Evolutionary conservation across 2,113 vertebrate species (phyloP), one percentile per base, ranked within the genome.

Genomic region (Actinemys pallida): DNA sequence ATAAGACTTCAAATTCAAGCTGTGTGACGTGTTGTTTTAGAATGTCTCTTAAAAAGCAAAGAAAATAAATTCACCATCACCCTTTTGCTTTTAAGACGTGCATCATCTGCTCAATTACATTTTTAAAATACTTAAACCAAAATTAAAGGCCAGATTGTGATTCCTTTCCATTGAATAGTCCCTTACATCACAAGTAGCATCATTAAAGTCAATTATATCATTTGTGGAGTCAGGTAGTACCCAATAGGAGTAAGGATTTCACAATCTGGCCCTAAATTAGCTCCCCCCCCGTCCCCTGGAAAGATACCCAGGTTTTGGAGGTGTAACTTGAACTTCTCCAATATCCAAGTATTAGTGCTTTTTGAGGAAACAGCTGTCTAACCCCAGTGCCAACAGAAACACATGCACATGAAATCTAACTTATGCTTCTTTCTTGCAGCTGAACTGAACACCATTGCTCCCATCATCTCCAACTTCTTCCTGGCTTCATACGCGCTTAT

Each of bases 391-490:
- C 75, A 59, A 50, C 75, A 80, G 10, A 59, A 17, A 69, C 4
- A 14, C 17, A 20, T 80, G 72, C 54, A 53, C 72, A 2, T 81
- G 19, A 35, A 29, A 39, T 86, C 50, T 91, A 78, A 97, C 65
- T 89, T 97, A 56, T 96, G 88, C 65, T 85, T 92, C 50, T 97
- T 72, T 87, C 97, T 97, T 97, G 22, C 96, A 99, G 99, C 99
- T 89, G 98, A 99, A 87, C 98, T 99, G 94, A 99, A 99, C 22
- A 97, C 97, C 89, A 99, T 99, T 4, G 99, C 99, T 83, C 99
- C 99, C 27, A 99, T 99, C 98, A 99, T 99, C 97, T 99, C 99
- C 83, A 99, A 99, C 98, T 99, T 99, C 97, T 99, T 99, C 98
- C 96, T 99, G 98, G 99, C 99, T 79, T 99, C 99, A 0, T 99